Evolutionary conservation across 2,888 invertebrate genomes (phyloP), one percentile per base, ranked within the genome.

Genomic region (Ferrisia virgata): DNA sequence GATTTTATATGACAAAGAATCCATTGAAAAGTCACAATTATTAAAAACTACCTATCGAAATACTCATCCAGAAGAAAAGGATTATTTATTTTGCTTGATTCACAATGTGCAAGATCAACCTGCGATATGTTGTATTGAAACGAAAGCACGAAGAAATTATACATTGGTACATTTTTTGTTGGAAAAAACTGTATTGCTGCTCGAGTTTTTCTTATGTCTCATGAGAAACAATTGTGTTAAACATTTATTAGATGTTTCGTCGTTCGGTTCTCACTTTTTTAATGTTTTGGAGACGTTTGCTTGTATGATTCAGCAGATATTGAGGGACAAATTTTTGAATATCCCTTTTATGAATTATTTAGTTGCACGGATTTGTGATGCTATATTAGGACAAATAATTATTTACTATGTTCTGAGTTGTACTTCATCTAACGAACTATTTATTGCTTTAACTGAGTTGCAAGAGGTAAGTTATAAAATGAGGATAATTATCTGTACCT

Each of bases 401-500:
- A 84, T 84, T 36, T 79, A 47, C 22, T 79, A 39, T 9, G 40
- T 80, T 4, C 39, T 80, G 13, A 43, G 79, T 80, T 64, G 69
- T 36, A 79, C 39, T 0, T 39, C 64, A 4, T 43, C 43, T 6
- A 28, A 64, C 28, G 79, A 84, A 28, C 28, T 84, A 2, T 84
- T 84, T 22, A 2, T 28, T 18, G 69, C 22, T 0, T 33, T 84
- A 13, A 79, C 69, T 13, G 8, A 79, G 8, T 79, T 79, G 9
- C 31, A 84, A 58, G 79, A 84, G 58, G 84, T 84, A 81, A n/a
- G 33, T 47, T 40, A 11, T 76, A 25, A 43, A 47, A 9, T 53
- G 6, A n/a, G 31, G 78, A 84, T 36, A 64, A 58, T 36, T 43
- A 13, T 15, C 40, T 11, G 13, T 28, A 18, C 28, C 5, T n/a